Evolutionary conservation across 2,113 vertebrate genomes (phyloP).

Genomic region (Electrona antarctica): DNA sequence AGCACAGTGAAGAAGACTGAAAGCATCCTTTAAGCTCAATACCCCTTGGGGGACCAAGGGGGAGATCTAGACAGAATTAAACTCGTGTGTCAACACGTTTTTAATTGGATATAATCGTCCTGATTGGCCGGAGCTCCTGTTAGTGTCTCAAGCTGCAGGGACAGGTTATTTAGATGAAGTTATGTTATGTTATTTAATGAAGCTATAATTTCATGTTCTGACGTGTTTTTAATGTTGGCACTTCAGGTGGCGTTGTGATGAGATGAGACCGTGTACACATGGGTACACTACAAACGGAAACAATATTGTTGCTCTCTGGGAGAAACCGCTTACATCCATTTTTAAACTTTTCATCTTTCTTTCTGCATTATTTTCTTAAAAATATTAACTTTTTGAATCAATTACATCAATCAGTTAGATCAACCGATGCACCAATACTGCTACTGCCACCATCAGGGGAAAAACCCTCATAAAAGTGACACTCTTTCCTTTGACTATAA

Average conservation of each 20-base stretch:
- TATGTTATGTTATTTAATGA: too few species aligned
- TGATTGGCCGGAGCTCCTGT: constrained; percentile 62
- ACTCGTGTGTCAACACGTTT: constrained; percentile 73
- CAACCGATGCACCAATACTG: background rate
- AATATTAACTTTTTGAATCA: too few species aligned
- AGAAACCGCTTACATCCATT: too few species aligned
- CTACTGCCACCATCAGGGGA: background rate
- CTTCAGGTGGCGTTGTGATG: constrained; percentile 62
- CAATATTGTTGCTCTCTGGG: background rate
- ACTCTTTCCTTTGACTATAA: background rate
- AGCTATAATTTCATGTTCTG: constrained; percentile 65
- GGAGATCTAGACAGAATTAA: constrained; percentile 53
- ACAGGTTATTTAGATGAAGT: constrained; percentile 66
- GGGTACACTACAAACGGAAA: constrained; percentile 13
- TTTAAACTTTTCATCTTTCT: too few species aligned
- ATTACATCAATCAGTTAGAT: too few species aligned
- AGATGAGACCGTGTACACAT: constrained; percentile 29
- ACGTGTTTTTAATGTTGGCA: constrained; percentile 66
- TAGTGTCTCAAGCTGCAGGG: constrained; percentile 54
- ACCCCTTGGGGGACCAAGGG: constrained; percentile 33
- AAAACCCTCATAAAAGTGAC: constrained; percentile 2
- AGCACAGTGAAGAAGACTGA: constrained; percentile 59
- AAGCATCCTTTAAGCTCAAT: constrained; percentile 59
- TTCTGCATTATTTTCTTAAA: too few species aligned
- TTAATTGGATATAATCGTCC: constrained; percentile 73